Percentiles rank a stretch among this genome's conserved stretches.
Evolutionary conservation across 2,888 invertebrate species (phyloP).

Genomic region (Drosophila prostipennis): DNA sequence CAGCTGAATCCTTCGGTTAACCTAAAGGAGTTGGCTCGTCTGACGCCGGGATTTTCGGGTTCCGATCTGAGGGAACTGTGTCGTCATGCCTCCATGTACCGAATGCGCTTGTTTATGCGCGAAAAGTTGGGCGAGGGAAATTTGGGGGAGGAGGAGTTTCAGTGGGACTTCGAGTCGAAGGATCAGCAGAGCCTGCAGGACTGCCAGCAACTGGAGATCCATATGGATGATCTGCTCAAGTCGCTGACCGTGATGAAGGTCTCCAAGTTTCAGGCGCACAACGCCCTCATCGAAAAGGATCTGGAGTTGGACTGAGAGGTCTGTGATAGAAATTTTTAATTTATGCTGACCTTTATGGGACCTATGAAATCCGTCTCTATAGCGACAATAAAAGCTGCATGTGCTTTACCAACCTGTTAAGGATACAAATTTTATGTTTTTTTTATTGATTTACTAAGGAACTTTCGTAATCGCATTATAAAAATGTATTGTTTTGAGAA

Average conservation of each 20-base stretch:
- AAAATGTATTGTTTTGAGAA: no score
- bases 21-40: slow-evolving; percentile 87
- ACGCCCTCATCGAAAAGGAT: slow-evolving; percentile 28
- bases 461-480: background rate
- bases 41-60: slow-evolving; percentile 95
- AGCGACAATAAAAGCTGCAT: background rate
- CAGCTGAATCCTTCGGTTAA: slow-evolving; percentile 90
- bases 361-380: background rate
- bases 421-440: background rate
- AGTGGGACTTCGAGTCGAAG: background rate
- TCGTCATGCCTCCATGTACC: slow-evolving; percentile 94
- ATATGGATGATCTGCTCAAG: slow-evolving; percentile 59
- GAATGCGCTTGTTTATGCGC: slow-evolving; percentile 90
- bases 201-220: slow-evolving; percentile 40
- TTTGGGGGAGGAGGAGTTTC: background rate
- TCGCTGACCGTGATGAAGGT: slow-evolving; percentile 49
- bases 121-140: slow-evolving; percentile 25
- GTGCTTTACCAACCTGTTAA: background rate
- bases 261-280: slow-evolving; percentile 45
- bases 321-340: background rate
- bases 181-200: slow-evolving; percentile 8
- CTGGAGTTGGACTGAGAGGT: slow-evolving; percentile 49
- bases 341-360: background rate
- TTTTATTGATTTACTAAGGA: no score
- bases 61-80: slow-evolving; percentile 96